These are phyloP conservation scores for Lissocephala sabroskyi DNA, from an alignment of 2,888 invertebrate species.

Conservation along the genomic window DNA sequence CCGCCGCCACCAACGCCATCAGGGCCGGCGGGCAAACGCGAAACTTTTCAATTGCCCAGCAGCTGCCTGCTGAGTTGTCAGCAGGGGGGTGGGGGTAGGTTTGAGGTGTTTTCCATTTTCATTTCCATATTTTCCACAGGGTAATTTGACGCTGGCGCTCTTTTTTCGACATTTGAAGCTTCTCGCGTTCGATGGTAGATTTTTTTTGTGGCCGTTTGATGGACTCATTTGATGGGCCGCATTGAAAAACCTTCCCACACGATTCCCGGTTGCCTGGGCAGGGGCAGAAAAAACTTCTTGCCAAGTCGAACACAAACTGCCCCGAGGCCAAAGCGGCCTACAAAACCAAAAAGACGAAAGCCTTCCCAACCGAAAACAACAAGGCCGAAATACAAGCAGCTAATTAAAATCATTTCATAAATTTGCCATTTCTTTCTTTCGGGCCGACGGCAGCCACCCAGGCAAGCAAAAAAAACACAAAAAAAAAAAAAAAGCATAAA, in stretches of 20 bases:
- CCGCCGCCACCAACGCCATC: too few species aligned
- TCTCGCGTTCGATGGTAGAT: too few species aligned
- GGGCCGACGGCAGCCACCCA: constrained; percentile 26
- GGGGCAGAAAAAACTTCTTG: not conserved
- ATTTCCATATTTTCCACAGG: too few species aligned
- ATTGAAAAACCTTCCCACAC: constrained; percentile 3
- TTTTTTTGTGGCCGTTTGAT: too few species aligned
- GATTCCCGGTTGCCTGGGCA: constrained; percentile 2
- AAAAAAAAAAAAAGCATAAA: constrained; percentile 5
- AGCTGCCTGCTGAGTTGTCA: too few species aligned
- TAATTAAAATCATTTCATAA: constrained; percentile 61
- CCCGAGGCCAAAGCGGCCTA: constrained; percentile 19
- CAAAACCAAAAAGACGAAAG: constrained; percentile 14
- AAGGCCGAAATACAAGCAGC: constrained; percentile 12
- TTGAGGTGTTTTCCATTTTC: too few species aligned
- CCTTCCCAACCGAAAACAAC: not conserved
- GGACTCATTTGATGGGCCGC: too few species aligned
- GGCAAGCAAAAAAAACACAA: constrained; percentile 2
- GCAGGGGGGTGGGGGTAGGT: not conserved
- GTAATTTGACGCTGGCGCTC: too few species aligned
- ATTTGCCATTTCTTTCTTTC: constrained; percentile 51
- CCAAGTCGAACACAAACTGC: constrained; percentile 36
- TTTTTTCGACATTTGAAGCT: too few species aligned
- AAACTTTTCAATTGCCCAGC: constrained; percentile 46
- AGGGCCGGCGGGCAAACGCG: constrained; percentile 34